Conservation (phyloP, 2,888 invertebrate genomes). For the Atethmia centrago region DNA sequence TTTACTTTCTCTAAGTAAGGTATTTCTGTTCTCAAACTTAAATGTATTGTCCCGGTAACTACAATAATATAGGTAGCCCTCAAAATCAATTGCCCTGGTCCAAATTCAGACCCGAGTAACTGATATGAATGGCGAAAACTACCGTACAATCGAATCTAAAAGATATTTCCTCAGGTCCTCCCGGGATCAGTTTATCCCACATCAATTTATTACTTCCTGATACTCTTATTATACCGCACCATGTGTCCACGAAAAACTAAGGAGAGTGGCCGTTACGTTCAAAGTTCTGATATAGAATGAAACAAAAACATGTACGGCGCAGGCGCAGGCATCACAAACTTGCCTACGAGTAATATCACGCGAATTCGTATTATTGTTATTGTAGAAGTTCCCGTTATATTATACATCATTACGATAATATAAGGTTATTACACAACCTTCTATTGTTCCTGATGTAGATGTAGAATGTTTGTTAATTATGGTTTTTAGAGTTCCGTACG, state of each 20-base stretch:
- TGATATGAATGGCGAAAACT: not conserved
- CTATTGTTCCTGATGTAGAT: conserved; percentile 2
- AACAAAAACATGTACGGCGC: conserved; percentile 33
- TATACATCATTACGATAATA: conserved; percentile 20
- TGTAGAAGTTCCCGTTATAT: conserved; percentile 25
- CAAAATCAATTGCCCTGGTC: not conserved
- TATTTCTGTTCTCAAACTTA: not conserved
- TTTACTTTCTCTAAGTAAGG: no score
- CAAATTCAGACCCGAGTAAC: not conserved
- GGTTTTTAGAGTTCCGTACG: not conserved
- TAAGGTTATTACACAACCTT: conserved; percentile 19
- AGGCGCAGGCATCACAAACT: conserved; percentile 20
- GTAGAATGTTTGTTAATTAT: not conserved
- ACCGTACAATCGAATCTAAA: not conserved
- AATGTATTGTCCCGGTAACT: not conserved
- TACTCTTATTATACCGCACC: conserved; percentile 15
- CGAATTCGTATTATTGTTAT: conserved; percentile 37
- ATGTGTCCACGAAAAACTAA: conserved; percentile 25
- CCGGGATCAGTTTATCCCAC: conserved; percentile 7
- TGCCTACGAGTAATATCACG: conserved; percentile 41
- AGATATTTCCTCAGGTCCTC: not conserved
- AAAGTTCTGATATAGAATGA: conserved; percentile 30
- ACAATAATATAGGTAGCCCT: not conserved
- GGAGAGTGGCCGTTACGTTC: conserved; percentile 14
- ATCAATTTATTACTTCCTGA: conserved; percentile 18